Base-by-base conservation (phyloP, 2,797 vertebrate species). In the Channa striata region DNA sequence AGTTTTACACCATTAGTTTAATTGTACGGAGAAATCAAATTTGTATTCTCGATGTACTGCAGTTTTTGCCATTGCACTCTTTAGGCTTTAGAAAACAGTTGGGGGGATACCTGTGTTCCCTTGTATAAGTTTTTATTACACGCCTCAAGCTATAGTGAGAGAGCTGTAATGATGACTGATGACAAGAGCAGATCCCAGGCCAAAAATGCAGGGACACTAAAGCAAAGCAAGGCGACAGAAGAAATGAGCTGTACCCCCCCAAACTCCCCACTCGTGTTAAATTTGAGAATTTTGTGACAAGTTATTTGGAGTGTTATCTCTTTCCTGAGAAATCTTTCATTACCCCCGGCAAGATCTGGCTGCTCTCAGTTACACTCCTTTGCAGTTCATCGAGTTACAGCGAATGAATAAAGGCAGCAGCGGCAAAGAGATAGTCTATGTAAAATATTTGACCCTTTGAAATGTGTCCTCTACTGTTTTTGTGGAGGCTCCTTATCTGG, bases 161-260 rank as follows among this genome's bases (percentile, higher is more conserved):
- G 67, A 76, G 82, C 83, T 60, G 37, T 91, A 92, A 90, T 82
- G 80, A 86, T 91, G 87, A 93, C 81, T 84, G 88, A 91, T 88
- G 84, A 79, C 81, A 88, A 72, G 73, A 82, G 64, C 72, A 54
- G 53, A 85, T 81, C 67, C 70, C 75, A 60, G 74, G 72, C 68
- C 33, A 11, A 82, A 85, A 81, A 76, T 50, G 58, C 25, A 58
- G 66, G 47, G 48, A 68, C 3, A 46, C 16, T 56, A 48, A 80
- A 86, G 56, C 40, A 63, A 77, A 74, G 63, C 65, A 25, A 62
- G 68, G 60, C 1, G 7, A 43, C 56, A 74, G 43, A 84, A 84
- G 77, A 87, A 81, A 89, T 80, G 40, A 83, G 68, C 54, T 65
- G 52, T 50, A 36, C 39, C 71, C 48, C n/a, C 50, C 54, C 50